These are phyloP conservation scores for Lasioglossum albipes DNA, from an alignment of 1,140 invertebrate genomes.

Conservation along the genomic window DNA sequence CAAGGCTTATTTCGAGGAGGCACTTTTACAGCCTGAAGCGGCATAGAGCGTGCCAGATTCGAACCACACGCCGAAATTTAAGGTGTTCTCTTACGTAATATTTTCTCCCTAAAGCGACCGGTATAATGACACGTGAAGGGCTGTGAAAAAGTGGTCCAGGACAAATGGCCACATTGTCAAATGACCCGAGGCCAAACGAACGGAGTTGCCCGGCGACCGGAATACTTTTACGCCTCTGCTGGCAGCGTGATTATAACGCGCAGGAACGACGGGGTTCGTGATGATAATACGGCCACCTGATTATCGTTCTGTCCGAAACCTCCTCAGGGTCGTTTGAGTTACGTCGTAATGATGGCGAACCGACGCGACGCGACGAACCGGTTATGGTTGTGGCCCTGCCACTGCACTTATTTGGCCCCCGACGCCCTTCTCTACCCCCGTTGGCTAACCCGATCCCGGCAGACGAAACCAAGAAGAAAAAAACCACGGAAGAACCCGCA, in stretches of 20 bases:
- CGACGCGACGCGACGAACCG: slow-evolving; percentile 46
- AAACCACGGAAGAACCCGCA: slow-evolving; percentile 47
- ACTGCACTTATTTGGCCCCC: slow-evolving; percentile 65
- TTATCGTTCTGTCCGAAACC: slow-evolving; percentile 48
- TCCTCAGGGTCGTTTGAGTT: slow-evolving; percentile 54
- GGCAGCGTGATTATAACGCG: not conserved
- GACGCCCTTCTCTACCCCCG: slow-evolving; percentile 15
- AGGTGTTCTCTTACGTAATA: not conserved
- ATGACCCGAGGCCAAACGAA: not conserved
- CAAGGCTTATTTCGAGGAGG: no score
- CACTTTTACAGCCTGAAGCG: no score
- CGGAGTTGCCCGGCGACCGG: not conserved
- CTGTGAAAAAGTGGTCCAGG: not conserved
- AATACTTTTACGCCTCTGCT: not conserved
- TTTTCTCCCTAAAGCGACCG: not conserved
- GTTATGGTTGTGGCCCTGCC: slow-evolving; percentile 60
- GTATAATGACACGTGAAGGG: not conserved
- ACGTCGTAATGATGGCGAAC: slow-evolving; percentile 58
- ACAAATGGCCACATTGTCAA: not conserved
- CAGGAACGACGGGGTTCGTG: slow-evolving; percentile 24
- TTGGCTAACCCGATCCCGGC: slow-evolving; percentile 53
- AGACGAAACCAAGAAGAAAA: slow-evolving; percentile 40
- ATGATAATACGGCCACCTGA: slow-evolving; percentile 51
- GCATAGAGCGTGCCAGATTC: not conserved
- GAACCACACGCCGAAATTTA: no score